Conservation (phyloP, 30 jellyfish, hydroid and myxozoan genomes). For the Clytia hemisphaerica region DNA sequence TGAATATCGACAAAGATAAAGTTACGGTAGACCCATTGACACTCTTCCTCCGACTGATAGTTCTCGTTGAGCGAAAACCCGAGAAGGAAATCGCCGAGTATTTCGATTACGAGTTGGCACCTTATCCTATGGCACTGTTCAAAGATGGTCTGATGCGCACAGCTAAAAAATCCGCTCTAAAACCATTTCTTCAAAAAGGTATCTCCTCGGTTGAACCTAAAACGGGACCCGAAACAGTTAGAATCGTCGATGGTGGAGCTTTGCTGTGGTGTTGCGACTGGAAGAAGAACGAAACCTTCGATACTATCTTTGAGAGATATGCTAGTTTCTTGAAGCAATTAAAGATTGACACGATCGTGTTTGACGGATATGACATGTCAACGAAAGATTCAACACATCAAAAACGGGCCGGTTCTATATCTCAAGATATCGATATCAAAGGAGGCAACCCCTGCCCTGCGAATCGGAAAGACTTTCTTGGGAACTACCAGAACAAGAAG, state of each 20-base stretch:
- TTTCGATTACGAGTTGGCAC: conserved; percentile 17
- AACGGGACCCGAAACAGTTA: background rate
- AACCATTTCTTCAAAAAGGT: background rate
- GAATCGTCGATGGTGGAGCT: conserved; percentile 12
- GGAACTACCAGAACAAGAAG: background rate
- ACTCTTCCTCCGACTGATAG: conserved; percentile 26
- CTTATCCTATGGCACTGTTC: conserved; percentile 20
- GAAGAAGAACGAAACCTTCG: conserved; percentile 9
- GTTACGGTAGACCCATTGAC: conserved; percentile 59
- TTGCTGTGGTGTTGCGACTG: conserved; percentile 16
- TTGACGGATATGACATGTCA: conserved; percentile 12
- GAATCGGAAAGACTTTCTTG: background rate
- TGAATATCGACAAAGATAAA: conserved; percentile 28
- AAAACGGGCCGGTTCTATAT: conserved; percentile 3
- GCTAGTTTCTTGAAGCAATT: background rate
- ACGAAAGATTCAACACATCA: conserved; percentile 3
- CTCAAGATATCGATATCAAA: conserved; percentile 8
- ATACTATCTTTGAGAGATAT: conserved; percentile 1
- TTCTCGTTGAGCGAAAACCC: conserved; percentile 10
- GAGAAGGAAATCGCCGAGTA: conserved; percentile 17
- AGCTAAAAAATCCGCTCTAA: conserved; percentile 30
- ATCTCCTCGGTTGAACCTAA: conserved; percentile 1
- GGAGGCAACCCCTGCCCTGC: background rate
- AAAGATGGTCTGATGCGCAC: conserved; percentile 22
- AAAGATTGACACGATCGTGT: background rate